Evolutionary conservation across 2,113 vertebrate genomes (phyloP).

Genomic region (Micromys minutus): DNA sequence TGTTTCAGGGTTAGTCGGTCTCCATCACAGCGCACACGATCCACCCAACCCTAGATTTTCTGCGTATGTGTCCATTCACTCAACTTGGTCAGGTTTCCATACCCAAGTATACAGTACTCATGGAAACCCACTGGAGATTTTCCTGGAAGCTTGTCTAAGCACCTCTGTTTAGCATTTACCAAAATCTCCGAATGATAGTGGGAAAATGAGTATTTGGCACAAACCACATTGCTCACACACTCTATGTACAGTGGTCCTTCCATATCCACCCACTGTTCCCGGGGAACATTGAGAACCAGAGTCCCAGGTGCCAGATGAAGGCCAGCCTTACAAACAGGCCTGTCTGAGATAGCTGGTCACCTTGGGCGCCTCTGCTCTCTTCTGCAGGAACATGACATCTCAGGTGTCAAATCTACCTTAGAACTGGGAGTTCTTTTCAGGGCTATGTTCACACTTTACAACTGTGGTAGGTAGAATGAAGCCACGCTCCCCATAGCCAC

Average conservation of each 20-base stretch:
- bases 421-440: not conserved
- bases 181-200: conserved; percentile 7
- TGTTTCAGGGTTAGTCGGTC: not conserved
- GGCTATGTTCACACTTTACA: conserved; percentile 1
- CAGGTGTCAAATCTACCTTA: not conserved
- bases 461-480: not conserved
- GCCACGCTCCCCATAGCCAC: not conserved
- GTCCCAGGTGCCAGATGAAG: not conserved
- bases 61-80: not conserved
- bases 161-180: not conserved
- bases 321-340: not conserved
- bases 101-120: not conserved
- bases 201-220: conserved; percentile 7
- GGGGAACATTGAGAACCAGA: not conserved
- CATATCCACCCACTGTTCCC: not conserved
- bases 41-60: not conserved
- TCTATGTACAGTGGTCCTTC: not conserved
- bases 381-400: not conserved
- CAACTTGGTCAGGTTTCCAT: not conserved
- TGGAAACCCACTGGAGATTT: not conserved
- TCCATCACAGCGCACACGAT: too few species aligned
- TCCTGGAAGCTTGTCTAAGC: not conserved
- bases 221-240: not conserved
- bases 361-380: not conserved
- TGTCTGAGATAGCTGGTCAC: not conserved